Evolutionary conservation across 1,140 invertebrate genomes (phyloP).

Genomic region (Theocolax elegans): DNA sequence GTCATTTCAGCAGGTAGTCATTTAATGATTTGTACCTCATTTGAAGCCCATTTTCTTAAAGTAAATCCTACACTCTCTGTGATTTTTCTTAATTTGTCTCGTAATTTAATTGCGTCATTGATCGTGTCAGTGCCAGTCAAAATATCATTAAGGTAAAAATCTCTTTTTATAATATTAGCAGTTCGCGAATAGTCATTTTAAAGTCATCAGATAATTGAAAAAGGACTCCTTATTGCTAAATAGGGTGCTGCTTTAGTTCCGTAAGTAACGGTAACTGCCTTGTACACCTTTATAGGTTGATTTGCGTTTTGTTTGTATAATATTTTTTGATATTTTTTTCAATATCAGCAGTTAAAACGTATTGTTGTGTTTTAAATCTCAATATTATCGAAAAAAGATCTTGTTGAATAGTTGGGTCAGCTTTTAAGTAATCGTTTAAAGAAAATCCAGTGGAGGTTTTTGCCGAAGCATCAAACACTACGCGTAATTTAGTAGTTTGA

Average conservation of each 20-base stretch:
- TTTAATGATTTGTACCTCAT: not conserved
- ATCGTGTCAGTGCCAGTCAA: not conserved
- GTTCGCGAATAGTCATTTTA: not conserved
- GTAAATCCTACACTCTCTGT: not conserved
- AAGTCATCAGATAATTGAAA: not conserved
- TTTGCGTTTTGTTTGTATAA: not conserved
- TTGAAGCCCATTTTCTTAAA: not conserved
- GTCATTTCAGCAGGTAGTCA: no score
- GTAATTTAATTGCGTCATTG: not conserved
- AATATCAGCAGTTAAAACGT: conserved; percentile 57
- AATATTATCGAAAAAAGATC: not conserved
- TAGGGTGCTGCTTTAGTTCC: not conserved
- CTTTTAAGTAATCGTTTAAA: not conserved
- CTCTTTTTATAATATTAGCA: not conserved
- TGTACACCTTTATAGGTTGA: not conserved
- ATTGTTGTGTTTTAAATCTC: no score
- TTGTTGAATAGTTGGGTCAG: not conserved
- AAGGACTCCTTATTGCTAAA: not conserved
- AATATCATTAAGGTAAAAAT: not conserved
- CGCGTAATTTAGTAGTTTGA: not conserved
- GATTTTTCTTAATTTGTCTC: not conserved
- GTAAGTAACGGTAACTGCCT: not conserved
- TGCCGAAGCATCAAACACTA: conserved; percentile 4
- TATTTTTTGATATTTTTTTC: conserved; percentile 50
- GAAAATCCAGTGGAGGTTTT: not conserved